These are phyloP conservation scores for Amphipyra tragopoginis DNA, from an alignment of 2,888 invertebrate species.

Conservation along the genomic window DNA sequence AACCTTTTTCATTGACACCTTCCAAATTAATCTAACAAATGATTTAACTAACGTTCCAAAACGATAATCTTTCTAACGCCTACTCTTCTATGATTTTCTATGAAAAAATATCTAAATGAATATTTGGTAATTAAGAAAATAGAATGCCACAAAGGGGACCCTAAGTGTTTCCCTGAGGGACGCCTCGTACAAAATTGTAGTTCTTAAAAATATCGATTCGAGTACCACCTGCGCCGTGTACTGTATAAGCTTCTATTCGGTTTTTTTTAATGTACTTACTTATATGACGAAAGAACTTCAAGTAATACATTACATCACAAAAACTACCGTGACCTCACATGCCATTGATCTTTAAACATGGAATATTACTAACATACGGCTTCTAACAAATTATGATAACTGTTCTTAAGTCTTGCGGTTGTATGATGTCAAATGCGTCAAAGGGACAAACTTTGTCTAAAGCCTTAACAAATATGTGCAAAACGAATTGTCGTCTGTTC, in stretches of 20 bases:
- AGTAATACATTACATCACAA: conserved; percentile 32
- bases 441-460: conserved; percentile 55
- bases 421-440: conserved; percentile 46
- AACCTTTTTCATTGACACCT: background rate
- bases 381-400: conserved; percentile 36
- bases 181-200: conserved; percentile 1
- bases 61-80: too few relatives aligned
- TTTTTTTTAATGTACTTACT: conserved; percentile 1
- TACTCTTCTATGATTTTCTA: too few relatives aligned
- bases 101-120: too few relatives aligned
- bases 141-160: too few relatives aligned
- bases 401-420: conserved; percentile 43
- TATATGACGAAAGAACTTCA: conserved; percentile 36
- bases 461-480: conserved; percentile 60
- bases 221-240: background rate
- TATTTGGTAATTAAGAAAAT: too few relatives aligned
- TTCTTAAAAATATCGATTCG: conserved; percentile 25
- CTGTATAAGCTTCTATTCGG: background rate
- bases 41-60: too few relatives aligned
- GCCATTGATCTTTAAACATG: conserved; percentile 42
- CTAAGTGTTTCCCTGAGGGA: background rate
- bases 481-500: conserved; percentile 53
- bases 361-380: conserved; percentile 35
- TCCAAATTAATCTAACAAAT: too few relatives aligned
- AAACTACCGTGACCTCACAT: conserved; percentile 30